A percentile compares a stretch with the other conserved stretches of the same genome.
Conservation (phyloP, 2,888 invertebrate species). For the Biston stratarius region DNA sequence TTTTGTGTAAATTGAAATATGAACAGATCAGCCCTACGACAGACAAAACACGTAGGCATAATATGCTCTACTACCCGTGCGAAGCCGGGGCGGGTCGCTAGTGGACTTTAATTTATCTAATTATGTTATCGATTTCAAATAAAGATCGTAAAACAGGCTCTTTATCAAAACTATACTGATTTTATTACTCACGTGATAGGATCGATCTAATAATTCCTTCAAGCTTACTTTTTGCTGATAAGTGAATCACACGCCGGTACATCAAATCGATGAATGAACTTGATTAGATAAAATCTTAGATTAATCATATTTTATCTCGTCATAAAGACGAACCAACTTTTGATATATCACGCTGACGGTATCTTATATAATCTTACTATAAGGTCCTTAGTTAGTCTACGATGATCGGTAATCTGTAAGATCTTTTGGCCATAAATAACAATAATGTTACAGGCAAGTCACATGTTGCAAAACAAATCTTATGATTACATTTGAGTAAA, state of each 20-base stretch:
- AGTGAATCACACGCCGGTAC: not conserved
- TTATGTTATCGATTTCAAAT: not conserved
- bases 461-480: too few species aligned
- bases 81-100: too few species aligned
- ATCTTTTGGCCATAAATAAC: too few species aligned
- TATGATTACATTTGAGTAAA: too few species aligned
- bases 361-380: not conserved
- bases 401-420: too few species aligned
- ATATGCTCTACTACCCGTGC: too few species aligned
- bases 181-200: not conserved
- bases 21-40: too few species aligned
- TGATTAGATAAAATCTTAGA: not conserved
- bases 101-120: not conserved
- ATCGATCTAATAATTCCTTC: not conserved
- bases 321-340: not conserved
- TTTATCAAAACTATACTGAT: constrained; percentile 3
- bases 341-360: not conserved
- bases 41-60: too few species aligned
- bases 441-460: too few species aligned
- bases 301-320: constrained; percentile 1
- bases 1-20: too few species aligned
- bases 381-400: too few species aligned
- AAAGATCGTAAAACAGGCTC: not conserved
- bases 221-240: constrained; percentile 2
- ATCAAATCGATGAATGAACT: constrained; percentile 13